Evolutionary conservation across 1,140 invertebrate species (phyloP).

Genomic region (Drosophila ironensis): DNA sequence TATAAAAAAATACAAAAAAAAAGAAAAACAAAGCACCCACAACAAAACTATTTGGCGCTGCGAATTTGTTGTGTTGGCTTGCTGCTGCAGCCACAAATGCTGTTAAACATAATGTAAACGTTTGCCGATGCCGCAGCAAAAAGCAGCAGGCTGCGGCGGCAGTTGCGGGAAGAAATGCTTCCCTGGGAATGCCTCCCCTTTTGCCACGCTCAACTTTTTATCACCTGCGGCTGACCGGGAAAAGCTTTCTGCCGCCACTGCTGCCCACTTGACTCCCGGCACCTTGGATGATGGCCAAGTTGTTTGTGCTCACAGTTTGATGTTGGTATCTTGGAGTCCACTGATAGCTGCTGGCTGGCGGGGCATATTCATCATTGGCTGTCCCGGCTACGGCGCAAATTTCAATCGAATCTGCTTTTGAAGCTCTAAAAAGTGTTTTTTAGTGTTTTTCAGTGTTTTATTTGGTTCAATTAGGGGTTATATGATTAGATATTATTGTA

Average conservation of each 20-base stretch:
- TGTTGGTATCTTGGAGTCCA: constrained; percentile 1
- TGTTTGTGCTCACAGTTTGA: constrained; percentile 29
- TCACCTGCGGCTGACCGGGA: constrained; percentile 60
- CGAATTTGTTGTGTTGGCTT: constrained; percentile 30
- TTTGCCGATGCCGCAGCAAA: constrained; percentile 43
- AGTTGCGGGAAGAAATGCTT: neutral
- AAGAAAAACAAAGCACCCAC: constrained; percentile 11
- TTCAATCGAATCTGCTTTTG: too few species aligned
- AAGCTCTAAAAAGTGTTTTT: too few species aligned
- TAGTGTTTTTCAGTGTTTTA: too few species aligned
- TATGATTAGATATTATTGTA: too few species aligned
- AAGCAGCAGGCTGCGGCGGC: neutral
- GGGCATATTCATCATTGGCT: constrained; percentile 12
- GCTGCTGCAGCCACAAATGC: constrained; percentile 44
- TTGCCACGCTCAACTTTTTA: constrained; percentile 53
- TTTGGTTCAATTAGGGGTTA: too few species aligned
- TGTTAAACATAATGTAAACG: constrained; percentile 72
- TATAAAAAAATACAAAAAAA: neutral
- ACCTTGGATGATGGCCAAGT: constrained; percentile 47
- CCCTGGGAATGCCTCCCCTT: neutral
- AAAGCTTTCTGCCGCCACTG: constrained; percentile 32
- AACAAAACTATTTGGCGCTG: constrained; percentile 59
- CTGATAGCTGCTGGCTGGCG: neutral
- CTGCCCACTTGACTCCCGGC: constrained; percentile 25
- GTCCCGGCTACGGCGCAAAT: too few species aligned